phyloP scores from a whole-genome alignment of 2,113 vertebrate species.

The Labrus mixtus region DNA sequence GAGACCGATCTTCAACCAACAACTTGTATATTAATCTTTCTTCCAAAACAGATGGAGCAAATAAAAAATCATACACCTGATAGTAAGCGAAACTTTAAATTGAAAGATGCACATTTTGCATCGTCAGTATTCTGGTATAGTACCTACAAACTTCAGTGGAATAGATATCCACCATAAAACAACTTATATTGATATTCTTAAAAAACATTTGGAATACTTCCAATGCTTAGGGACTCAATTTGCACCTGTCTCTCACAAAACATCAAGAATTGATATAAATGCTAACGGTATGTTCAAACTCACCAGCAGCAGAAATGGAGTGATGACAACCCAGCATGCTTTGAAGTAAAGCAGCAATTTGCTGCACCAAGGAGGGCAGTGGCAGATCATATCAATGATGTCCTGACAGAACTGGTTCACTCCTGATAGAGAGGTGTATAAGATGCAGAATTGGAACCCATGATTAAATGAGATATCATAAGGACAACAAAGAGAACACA shows the following conservation, averaged over 20 bases:
- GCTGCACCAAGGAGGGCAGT: conserved; percentile 85
- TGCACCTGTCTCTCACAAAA: not conserved
- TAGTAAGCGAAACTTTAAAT: no score
- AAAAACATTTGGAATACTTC: not conserved
- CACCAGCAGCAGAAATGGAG: conserved; percentile 85
- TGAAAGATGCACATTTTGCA: no score
- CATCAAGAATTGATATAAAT: not conserved
- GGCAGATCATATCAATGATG: conserved; percentile 86
- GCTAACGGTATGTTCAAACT: conserved; percentile 29
- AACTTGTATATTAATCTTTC: no score
- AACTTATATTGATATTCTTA: not conserved
- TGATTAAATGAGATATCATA: not conserved
- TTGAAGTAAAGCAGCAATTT: conserved; percentile 87
- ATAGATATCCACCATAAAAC: no score
- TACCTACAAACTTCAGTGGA: no score
- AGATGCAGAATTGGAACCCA: not conserved
- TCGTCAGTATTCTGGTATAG: no score
- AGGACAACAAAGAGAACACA: not conserved
- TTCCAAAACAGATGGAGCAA: no score
- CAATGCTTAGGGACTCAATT: not conserved
- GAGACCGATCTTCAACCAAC: no score
- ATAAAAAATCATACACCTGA: no score
- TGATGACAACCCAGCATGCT: conserved; percentile 86
- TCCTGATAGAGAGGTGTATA: conserved; percentile 66
- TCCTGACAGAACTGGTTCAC: conserved; percentile 88